These are phyloP conservation scores for Papilio xuthus DNA, from an alignment of 1,140 invertebrate genomes.

Conservation along the genomic window DNA sequence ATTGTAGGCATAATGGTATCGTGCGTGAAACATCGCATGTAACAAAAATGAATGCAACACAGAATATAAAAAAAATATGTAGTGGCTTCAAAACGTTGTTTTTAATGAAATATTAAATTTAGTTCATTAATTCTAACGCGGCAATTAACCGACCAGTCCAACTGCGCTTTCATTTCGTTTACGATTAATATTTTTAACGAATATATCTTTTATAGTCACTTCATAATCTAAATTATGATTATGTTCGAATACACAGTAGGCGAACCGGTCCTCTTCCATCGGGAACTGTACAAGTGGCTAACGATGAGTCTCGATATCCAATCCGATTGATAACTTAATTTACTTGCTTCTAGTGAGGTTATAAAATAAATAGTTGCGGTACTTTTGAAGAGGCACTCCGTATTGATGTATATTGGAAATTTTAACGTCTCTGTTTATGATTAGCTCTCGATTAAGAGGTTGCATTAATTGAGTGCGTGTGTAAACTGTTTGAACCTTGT, in stretches of 20 bases:
- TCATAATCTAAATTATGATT: constrained; percentile 37
- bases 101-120: constrained; percentile 32
- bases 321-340: constrained; percentile 34
- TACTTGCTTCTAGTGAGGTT: constrained; percentile 10
- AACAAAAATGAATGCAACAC: not conserved
- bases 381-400: constrained; percentile 28
- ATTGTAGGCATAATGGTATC: not conserved
- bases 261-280: constrained; percentile 5
- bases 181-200: constrained; percentile 37
- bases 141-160: constrained; percentile 5
- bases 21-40: not conserved
- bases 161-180: constrained; percentile 16
- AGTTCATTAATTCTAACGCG: constrained; percentile 29
- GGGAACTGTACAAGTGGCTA: not conserved
- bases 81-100: constrained; percentile 25
- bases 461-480: not conserved
- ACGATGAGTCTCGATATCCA: not conserved
- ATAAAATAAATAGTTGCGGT: constrained; percentile 35
- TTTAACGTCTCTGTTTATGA: not conserved
- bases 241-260: constrained; percentile 1
- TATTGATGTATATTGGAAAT: constrained; percentile 34
- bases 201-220: constrained; percentile 34
- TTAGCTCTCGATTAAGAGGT: not conserved
- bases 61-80: constrained; percentile 9
- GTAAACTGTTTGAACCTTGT: not conserved